These are phyloP conservation scores for Standfussiana lucernea DNA, from an alignment of 2,888 invertebrate species.

Conservation along the genomic window DNA sequence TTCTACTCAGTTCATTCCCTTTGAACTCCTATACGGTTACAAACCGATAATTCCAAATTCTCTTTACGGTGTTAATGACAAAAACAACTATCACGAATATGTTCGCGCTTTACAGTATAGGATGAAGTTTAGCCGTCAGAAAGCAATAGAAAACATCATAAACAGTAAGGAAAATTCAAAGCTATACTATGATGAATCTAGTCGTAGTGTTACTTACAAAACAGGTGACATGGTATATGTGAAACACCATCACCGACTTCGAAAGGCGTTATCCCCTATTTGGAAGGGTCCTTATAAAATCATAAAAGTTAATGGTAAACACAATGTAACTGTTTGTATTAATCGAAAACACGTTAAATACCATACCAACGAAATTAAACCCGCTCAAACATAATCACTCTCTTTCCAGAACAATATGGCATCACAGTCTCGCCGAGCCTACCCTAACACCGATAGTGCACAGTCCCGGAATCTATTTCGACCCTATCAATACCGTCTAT, in stretches of 20 bases:
- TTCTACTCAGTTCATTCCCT: too few species aligned
- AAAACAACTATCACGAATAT: not conserved
- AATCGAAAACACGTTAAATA: not conserved
- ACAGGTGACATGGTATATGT: not conserved
- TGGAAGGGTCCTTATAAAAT: not conserved
- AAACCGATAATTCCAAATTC: not conserved
- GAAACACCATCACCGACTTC: not conserved
- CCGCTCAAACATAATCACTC: not conserved
- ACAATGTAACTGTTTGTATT: not conserved
- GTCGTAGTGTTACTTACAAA: too few species aligned
- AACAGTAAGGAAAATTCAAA: too few species aligned
- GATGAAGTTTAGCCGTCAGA: not conserved
- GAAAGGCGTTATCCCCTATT: not conserved
- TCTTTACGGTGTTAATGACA: not conserved
- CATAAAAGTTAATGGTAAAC: not conserved
- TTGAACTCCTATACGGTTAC: too few species aligned
- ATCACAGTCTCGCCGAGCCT: slow-evolving; percentile 1
- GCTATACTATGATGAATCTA: not conserved
- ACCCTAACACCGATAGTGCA: slow-evolving; percentile 14
- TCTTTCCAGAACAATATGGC: slow-evolving; percentile 2
- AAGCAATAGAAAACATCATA: too few species aligned
- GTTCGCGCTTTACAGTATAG: not conserved
- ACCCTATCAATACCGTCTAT: not conserved
- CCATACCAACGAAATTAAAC: not conserved
- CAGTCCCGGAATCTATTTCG: slow-evolving; percentile 26